A percentile compares a stretch with the other conserved stretches of the same genome.
phyloP scores from a whole-genome alignment of 1,140 invertebrate species.

The Caenorhabditis tropicalis region DNA sequence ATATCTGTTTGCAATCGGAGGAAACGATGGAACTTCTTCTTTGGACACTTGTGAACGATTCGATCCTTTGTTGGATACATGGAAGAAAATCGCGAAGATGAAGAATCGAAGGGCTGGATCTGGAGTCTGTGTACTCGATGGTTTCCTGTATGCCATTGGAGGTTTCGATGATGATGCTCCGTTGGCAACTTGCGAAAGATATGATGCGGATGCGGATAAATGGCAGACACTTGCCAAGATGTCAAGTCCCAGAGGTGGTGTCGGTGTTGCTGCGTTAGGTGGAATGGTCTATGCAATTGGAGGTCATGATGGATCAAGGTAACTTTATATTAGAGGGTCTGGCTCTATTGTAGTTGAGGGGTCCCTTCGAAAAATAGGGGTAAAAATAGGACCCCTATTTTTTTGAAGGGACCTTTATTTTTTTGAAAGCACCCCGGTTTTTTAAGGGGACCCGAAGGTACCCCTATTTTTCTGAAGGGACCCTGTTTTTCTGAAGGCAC shows the following conservation, averaged over 20 bases:
- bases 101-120: slow-evolving; percentile 61
- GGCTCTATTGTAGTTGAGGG: too few relatives aligned
- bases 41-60: slow-evolving; percentile 81
- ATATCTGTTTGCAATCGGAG: slow-evolving; percentile 81
- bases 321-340: too few relatives aligned
- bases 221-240: slow-evolving; percentile 85
- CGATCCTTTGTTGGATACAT: slow-evolving; percentile 86
- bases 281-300: slow-evolving; percentile 74
- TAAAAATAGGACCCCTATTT: too few relatives aligned
- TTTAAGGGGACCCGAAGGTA: too few relatives aligned
- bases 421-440: too few relatives aligned
- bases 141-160: slow-evolving; percentile 85
- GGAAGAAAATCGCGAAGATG: slow-evolving; percentile 76
- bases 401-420: too few relatives aligned
- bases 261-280: slow-evolving; percentile 63
- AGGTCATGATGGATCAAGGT: slow-evolving; percentile 73
- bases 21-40: slow-evolving; percentile 83
- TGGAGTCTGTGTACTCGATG: slow-evolving; percentile 63
- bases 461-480: too few relatives aligned
- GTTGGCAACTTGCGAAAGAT: slow-evolving; percentile 81
- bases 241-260: slow-evolving; percentile 76
- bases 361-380: too few relatives aligned
- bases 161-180: slow-evolving; percentile 90
- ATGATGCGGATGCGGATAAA: slow-evolving; percentile 85
- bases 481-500: too few relatives aligned